These are phyloP conservation scores for Drosophila paranaensis DNA, from an alignment of 2,888 invertebrate species.

Conservation along the genomic window DNA sequence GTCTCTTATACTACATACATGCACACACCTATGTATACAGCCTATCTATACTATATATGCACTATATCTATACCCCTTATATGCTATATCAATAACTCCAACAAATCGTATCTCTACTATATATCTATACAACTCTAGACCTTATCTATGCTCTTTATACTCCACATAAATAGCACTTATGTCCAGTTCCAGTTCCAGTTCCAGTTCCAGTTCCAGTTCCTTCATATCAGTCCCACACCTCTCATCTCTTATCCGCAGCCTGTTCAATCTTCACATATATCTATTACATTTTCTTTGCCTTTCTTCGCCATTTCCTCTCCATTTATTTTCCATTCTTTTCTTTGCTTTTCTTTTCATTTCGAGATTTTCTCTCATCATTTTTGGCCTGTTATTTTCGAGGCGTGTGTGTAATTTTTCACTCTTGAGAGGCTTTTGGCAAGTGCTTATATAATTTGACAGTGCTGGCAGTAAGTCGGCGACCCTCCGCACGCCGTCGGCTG, in stretches of 20 bases:
- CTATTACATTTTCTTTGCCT: neutral
- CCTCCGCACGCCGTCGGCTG: neutral
- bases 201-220: neutral
- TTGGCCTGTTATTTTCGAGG: slow-evolving; percentile 20
- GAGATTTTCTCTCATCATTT: slow-evolving; percentile 2
- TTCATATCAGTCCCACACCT: neutral
- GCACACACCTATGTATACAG: too few species aligned
- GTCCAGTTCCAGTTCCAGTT: neutral
- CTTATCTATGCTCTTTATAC: neutral
- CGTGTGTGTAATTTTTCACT: slow-evolving; percentile 58
- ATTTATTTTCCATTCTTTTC: neutral
- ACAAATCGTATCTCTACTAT: neutral
- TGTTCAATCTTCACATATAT: neutral
- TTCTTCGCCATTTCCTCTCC: neutral
- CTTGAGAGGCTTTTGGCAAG: slow-evolving; percentile 41
- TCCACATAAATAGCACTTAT: neutral
- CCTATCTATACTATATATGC: too few species aligned
- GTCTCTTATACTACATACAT: too few species aligned
- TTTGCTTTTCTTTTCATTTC: neutral
- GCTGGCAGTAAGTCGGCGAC: slow-evolving; percentile 55
- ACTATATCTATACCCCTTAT: too few species aligned
- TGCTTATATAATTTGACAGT: slow-evolving; percentile 73
- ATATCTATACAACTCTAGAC: neutral
- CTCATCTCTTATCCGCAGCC: neutral
- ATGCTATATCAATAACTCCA: too few species aligned